Evolutionary conservation across 2,888 invertebrate species (phyloP).

Genomic region (Drosophila anomelani): DNA sequence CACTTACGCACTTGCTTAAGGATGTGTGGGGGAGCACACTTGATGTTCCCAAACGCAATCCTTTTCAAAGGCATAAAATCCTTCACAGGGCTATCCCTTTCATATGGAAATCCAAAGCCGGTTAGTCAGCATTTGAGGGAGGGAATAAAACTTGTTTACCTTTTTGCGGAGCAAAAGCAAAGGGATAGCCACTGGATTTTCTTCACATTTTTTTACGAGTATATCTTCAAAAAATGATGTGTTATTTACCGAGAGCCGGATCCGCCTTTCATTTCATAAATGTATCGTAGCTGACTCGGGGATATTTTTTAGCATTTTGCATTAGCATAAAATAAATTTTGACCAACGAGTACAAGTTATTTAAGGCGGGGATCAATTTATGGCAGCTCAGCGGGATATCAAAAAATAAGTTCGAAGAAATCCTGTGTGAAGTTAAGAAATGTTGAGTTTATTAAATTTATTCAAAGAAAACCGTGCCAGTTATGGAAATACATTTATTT

Average conservation of each 20-base stretch:
- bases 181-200: conserved; percentile 38
- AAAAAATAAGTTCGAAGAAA: background rate
- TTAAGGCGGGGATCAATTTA: conserved; percentile 6
- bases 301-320: conserved; percentile 18
- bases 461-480: background rate
- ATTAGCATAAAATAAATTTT: conserved; percentile 42
- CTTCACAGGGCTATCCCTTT: conserved; percentile 53
- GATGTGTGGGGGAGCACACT: conserved; percentile 20
- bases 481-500: background rate
- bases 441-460: background rate
- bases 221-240: conserved; percentile 19
- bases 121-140: conserved; percentile 53
- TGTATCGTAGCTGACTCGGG: conserved; percentile 27
- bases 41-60: conserved; percentile 22
- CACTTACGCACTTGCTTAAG: conserved; percentile 29
- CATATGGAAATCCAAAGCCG: conserved; percentile 64
- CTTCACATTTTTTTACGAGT: conserved; percentile 21
- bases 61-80: conserved; percentile 32
- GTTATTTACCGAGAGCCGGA: conserved; percentile 16
- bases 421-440: background rate
- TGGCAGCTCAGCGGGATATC: background rate
- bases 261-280: conserved; percentile 26
- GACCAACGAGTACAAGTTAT: conserved; percentile 9
- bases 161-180: conserved; percentile 15
- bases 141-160: conserved; percentile 46